Percentiles rank a stretch among this genome's conserved stretches.
phyloP scores from a whole-genome alignment of 2,113 vertebrate species.

The Amblyornis subalaris region DNA sequence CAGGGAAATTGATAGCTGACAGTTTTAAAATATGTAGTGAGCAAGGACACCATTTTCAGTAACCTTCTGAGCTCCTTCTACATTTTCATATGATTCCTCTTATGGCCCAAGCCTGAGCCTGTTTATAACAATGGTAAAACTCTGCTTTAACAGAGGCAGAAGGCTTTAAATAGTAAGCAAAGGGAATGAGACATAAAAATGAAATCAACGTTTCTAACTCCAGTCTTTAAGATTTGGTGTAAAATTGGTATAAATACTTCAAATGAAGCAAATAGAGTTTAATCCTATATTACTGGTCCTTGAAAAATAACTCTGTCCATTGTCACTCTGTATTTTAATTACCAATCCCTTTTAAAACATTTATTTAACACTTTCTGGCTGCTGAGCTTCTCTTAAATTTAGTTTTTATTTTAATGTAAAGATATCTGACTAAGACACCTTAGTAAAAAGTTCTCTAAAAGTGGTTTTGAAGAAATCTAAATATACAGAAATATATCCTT shows the following conservation, averaged over 20 bases:
- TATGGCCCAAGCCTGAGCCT: background rate
- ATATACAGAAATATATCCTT: background rate
- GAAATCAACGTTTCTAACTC: background rate
- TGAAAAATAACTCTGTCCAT: background rate
- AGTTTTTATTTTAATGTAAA: background rate
- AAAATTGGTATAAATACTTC: background rate
- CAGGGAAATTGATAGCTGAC: background rate
- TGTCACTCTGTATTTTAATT: background rate
- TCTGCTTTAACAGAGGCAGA: background rate
- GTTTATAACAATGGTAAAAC: background rate
- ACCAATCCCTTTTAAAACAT: background rate
- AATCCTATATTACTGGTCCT: background rate
- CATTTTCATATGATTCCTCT: background rate
- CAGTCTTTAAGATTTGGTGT: background rate
- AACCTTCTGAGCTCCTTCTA: background rate
- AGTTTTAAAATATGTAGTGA: background rate
- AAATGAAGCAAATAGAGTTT: background rate
- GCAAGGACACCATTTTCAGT: background rate
- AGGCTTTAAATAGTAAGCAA: background rate
- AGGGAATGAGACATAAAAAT: background rate
- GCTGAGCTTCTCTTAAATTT: background rate
- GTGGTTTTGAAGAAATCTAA: background rate
- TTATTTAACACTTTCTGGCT: background rate
- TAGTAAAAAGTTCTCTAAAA: background rate
- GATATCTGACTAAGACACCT: background rate